A percentile compares a stretch with the other conserved stretches of the same genome.
Conservation (phyloP, 2,113 vertebrate genomes). For the Ginglymostoma cirratum region DNA sequence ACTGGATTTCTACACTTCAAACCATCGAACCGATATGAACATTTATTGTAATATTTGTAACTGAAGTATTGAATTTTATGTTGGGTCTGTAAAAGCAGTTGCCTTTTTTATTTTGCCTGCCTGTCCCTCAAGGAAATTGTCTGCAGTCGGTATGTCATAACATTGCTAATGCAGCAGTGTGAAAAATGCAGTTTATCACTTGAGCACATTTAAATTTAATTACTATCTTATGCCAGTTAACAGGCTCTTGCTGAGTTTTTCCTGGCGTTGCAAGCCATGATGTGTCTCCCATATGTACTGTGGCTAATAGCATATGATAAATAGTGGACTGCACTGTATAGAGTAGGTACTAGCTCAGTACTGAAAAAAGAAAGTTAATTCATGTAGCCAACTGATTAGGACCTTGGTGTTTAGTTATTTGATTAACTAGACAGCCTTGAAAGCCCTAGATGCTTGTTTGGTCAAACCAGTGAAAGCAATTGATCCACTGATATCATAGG, state of each 20-base stretch:
- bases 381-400: constrained; percentile 25
- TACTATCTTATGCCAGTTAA: neutral
- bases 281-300: neutral
- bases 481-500: neutral
- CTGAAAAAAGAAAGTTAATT: neutral
- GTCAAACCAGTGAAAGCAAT: neutral
- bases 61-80: neutral
- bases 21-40: neutral
- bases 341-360: neutral
- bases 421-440: constrained; percentile 25
- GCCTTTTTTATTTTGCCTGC: neutral
- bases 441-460: neutral
- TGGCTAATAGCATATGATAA: neutral
- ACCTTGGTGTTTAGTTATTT: constrained; percentile 3
- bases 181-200: constrained; percentile 23
- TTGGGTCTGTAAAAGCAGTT: neutral
- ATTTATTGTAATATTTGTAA: neutral
- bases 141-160: neutral
- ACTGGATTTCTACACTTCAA: neutral
- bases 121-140: neutral
- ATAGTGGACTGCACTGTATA: neutral
- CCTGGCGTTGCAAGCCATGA: neutral
- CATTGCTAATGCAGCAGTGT: neutral
- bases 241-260: neutral
- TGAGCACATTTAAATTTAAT: constrained; percentile 15